Base-by-base conservation (phyloP, 1,140 invertebrate species). In the Brachionus paranguensis region DNA sequence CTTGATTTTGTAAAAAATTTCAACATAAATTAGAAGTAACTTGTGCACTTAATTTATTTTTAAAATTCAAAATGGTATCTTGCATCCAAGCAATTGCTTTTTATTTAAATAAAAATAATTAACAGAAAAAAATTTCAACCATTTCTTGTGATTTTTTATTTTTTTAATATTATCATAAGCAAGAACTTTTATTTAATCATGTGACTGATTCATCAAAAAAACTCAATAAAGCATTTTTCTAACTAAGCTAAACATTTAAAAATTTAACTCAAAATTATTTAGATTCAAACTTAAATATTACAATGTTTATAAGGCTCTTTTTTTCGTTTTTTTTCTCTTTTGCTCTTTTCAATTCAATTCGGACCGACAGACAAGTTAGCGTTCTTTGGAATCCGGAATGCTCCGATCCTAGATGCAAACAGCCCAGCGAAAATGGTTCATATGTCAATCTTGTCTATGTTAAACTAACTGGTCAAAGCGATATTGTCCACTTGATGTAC, bases 401-500 rank as follows among this genome's bases (percentile, higher is more conserved):
- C 45, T 27, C 43, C 11, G 41, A 47, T 27, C 5, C 43, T 3
- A 24, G 5, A 29, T 81, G 78, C 33, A 68, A 10, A 1, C 2
- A 76, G 14, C 78, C 64, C 17, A 41, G 17, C n/a, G 37, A 41
- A 55, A 79, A 53, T 20, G 78, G 53, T 45, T 64, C 78, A n/a
- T 81, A 27, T 24, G 24, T 24, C 0, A 81, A 81, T 14, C 53
- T 81, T 20, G 53, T 81, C 11, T 68, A 81, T 68, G 64, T 81
- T 43, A 60, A 81, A 68, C 53, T 68, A 2, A 68, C 37, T 17
- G 78, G 78, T 14, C 37, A 33, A 47, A 60, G 14, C 45, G 78
- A 81, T n/a, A 37, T 68, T 41, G 33, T 81, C 14, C 78, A 81
- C 53, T 6, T 81, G 12, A 43, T 81, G 53, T 60, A 60, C 53